Evolutionary conservation across 35 echinoderm and acorn worm species (phyloP).

Genomic region (Patiria miniata): DNA sequence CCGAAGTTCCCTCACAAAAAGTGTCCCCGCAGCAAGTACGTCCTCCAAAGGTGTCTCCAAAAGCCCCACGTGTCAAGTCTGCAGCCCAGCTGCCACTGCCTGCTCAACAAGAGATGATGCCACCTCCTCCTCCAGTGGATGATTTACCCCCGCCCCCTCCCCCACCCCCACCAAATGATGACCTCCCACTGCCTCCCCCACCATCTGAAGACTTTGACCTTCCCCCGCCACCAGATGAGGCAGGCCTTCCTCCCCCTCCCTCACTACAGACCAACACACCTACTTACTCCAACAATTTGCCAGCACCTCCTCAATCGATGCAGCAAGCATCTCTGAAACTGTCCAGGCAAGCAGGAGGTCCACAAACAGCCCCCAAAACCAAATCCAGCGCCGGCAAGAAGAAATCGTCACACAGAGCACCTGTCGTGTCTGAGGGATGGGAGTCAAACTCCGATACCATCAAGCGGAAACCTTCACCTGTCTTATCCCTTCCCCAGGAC

Average conservation of each 20-base stretch:
- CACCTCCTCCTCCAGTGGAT: constrained; percentile 15
- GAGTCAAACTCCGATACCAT: constrained; percentile 71
- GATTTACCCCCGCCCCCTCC: constrained; percentile 31
- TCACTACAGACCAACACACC: not conserved
- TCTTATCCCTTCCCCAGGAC: not conserved
- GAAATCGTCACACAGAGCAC: constrained; percentile 44
- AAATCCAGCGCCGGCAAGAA: constrained; percentile 37
- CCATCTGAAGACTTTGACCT: not conserved
- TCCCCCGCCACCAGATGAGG: constrained; percentile 26
- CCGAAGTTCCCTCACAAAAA: not conserved
- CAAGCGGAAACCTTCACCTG: constrained; percentile 45
- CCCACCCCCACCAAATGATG: constrained; percentile 11
- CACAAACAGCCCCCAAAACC: constrained; percentile 21
- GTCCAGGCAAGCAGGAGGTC: constrained; percentile 29
- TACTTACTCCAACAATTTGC: not conserved
- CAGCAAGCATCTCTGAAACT: constrained; percentile 15
- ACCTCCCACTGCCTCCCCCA: not conserved
- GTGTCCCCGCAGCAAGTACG: not conserved
- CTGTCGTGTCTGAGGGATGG: constrained; percentile 68
- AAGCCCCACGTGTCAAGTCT: not conserved
- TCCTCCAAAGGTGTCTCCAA: constrained; percentile 40
- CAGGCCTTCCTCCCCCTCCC: constrained; percentile 28
- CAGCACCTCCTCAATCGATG: constrained; percentile 36
- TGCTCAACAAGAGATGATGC: not conserved
- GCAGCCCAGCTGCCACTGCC: not conserved